Conservation (phyloP, 1,140 invertebrate species). For the Saccostrea cuccullata region DNA sequence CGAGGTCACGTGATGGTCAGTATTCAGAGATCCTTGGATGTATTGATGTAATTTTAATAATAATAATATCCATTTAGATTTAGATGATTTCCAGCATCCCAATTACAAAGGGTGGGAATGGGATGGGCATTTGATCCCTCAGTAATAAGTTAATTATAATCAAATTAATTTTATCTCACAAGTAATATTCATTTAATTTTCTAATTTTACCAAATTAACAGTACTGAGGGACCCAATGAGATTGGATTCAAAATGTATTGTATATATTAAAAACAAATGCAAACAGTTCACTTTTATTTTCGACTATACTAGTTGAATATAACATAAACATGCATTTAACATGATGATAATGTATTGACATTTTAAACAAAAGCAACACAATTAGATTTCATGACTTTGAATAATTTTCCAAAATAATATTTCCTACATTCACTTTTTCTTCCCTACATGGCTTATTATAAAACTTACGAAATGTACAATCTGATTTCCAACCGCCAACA, state of each 20-base stretch:
- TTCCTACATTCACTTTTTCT: neutral
- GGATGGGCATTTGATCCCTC: neutral
- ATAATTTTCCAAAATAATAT: neutral
- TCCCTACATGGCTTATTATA: neutral
- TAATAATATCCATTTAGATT: no score
- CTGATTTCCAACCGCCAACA: neutral
- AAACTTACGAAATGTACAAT: neutral
- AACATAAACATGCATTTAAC: no score
- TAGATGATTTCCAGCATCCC: no score
- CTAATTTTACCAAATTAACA: neutral
- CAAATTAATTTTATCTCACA: neutral
- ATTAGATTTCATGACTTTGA: neutral
- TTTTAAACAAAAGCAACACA: no score
- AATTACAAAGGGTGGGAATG: neutral
- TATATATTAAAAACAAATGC: no score
- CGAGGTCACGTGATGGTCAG: no score
- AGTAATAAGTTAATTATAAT: neutral
- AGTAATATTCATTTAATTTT: neutral
- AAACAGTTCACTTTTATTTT: no score
- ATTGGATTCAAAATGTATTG: neutral
- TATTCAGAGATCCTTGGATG: no score
- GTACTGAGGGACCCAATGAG: neutral
- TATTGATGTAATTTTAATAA: no score
- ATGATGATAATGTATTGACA: no score
- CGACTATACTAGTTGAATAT: no score